Evolutionary conservation across 2,888 invertebrate species (phyloP), one percentile per base, ranked within the genome.

Genomic region (Synergus japonicus): DNA sequence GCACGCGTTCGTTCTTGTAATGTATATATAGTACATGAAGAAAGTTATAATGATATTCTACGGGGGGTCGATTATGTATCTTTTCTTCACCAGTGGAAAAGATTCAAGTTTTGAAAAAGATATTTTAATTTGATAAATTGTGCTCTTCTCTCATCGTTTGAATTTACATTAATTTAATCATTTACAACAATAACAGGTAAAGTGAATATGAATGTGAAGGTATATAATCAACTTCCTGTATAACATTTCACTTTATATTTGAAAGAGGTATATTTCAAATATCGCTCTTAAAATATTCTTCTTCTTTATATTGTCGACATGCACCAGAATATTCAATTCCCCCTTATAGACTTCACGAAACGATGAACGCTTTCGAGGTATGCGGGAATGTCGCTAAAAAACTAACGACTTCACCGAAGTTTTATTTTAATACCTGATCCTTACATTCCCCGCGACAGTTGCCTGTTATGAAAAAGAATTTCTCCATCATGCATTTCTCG

Each of bases 341-440:
- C 18, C 41, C 43, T 15, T 7, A 8, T 7, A 8, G 15, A 13
- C 43, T 43, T 44, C n/a, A 43, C 37, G 37, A 66, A 41, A 41
- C 41, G 43, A 43, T 67, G 46, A 22, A 67, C 46, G 43, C 43
- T 67, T 46, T 67, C 67, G 44, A 46, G 67, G 22, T 67, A 67
- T 67, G 67, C 44, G 67, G 67, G 67, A 67, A 67, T 67, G 67
- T 44, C 44, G 43, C 18, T 44, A 18, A 54, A 58, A 58, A 58
- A 18, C 8, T 18, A 49, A 69, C 49, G 9, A 18, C 49, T 29
- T 46, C 49, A 49, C 13, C 12, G 15, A 69, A 49, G 69, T 69
- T 69, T 69, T 69, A 69, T 69, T 49, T 49, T 22, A 13, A 69
- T 69, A 49, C 49, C 69, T 69, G 49, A 12, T 49, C 69, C 46